Percentiles rank a stretch among this genome's conserved stretches.
These are phyloP conservation scores for Grapholita molesta DNA, from an alignment of 1,140 invertebrate genomes.

Conservation along the genomic window DNA sequence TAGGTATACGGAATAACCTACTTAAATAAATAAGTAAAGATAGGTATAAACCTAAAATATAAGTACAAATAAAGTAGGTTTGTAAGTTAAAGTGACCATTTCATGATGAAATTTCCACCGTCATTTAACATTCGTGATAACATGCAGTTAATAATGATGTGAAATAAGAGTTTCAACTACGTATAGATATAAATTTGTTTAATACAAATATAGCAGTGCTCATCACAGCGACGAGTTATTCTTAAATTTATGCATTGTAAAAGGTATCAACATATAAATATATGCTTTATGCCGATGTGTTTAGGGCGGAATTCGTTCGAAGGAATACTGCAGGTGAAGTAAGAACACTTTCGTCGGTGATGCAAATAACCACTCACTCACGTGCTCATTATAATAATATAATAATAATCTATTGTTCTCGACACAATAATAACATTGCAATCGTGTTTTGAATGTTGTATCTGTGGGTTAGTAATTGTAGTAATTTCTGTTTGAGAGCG, in stretches of 20 bases:
- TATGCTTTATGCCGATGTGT: not conserved
- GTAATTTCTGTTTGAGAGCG: slow-evolving; percentile 1
- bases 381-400: slow-evolving; percentile 24
- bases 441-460: slow-evolving; percentile 35
- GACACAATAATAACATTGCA: slow-evolving; percentile 30
- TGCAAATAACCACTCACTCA: slow-evolving; percentile 26
- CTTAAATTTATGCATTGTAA: not conserved
- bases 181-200: not conserved
- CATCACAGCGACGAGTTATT: not conserved
- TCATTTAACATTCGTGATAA: too few relatives aligned
- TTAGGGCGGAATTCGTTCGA: not conserved
- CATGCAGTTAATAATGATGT: too few relatives aligned
- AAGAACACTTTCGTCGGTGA: slow-evolving; percentile 17
- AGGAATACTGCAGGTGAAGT: not conserved
- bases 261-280: not conserved
- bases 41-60: too few relatives aligned
- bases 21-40: too few relatives aligned
- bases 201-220: not conserved
- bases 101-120: too few relatives aligned
- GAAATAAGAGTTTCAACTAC: not conserved
- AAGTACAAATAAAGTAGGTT: too few relatives aligned
- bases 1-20: too few relatives aligned
- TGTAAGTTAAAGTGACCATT: too few relatives aligned
- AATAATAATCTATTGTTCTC: slow-evolving; percentile 45
- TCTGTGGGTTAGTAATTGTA: slow-evolving; percentile 7